phyloP scores from a whole-genome alignment of 1,140 invertebrate species.

The Formica exsecta region DNA sequence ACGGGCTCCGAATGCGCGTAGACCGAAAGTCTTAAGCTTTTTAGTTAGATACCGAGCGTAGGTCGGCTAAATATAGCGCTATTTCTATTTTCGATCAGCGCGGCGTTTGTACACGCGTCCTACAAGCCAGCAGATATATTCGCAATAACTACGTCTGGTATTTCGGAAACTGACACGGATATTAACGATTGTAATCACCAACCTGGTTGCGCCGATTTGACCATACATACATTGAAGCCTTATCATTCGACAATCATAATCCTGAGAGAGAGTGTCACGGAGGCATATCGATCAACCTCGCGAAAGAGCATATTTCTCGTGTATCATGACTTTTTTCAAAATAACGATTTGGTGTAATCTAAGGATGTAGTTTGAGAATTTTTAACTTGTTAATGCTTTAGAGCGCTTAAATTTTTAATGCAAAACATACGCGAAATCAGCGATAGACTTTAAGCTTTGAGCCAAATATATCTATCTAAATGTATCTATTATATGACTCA shows the following conservation, averaged over 20 bases:
- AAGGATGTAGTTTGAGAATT: neutral
- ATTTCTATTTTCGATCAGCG: slow-evolving; percentile 83
- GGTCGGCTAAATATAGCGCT: slow-evolving; percentile 84
- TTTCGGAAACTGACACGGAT: slow-evolving; percentile 79
- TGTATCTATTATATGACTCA: no score
- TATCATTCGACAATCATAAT: neutral
- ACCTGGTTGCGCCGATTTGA: slow-evolving; percentile 15
- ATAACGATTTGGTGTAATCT: neutral
- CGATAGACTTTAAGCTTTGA: no score
- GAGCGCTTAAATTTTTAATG: no score
- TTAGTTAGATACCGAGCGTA: slow-evolving; percentile 85
- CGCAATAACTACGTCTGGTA: slow-evolving; percentile 76
- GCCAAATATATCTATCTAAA: no score
- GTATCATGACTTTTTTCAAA: neutral
- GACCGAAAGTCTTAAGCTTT: slow-evolving; percentile 82
- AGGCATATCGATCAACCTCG: neutral
- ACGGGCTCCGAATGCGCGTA: slow-evolving; percentile 6
- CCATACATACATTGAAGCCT: neutral
- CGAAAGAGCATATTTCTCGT: neutral
- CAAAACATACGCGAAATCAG: no score
- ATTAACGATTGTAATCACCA: slow-evolving; percentile 69
- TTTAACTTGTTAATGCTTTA: neutral
- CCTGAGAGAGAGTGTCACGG: neutral
- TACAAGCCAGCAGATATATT: slow-evolving; percentile 71
- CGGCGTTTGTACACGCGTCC: slow-evolving; percentile 76